Percentiles rank a stretch among this genome's conserved stretches.
Evolutionary conservation across 1,140 invertebrate genomes (phyloP).

Genomic region (Heliconius nattereri): DNA sequence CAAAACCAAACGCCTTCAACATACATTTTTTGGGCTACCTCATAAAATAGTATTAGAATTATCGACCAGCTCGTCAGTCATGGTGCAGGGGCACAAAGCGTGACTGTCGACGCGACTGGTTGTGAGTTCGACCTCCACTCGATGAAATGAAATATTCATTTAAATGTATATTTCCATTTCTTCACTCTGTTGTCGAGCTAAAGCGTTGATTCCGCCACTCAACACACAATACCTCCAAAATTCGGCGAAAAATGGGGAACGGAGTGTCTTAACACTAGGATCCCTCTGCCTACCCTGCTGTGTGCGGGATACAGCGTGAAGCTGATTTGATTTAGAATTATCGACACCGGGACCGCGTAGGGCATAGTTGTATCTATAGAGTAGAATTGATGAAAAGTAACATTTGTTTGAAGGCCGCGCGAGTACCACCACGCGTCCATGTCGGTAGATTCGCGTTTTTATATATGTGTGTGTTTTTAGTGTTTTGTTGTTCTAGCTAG

Average conservation of each 20-base stretch:
- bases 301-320: too few species aligned
- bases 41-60: slow-evolving; percentile 6
- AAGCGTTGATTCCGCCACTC: too few species aligned
- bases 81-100: too few species aligned
- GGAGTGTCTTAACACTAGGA: too few species aligned
- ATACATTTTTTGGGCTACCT: background rate
- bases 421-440: slow-evolving; percentile 24
- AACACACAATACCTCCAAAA: too few species aligned
- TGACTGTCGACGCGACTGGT: too few species aligned
- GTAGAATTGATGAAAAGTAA: slow-evolving; percentile 6
- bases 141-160: too few species aligned
- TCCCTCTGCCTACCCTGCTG: too few species aligned
- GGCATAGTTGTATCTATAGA: slow-evolving; percentile 5
- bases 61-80: background rate
- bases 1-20: background rate
- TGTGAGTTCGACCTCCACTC: too few species aligned
- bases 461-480: slow-evolving; percentile 13
- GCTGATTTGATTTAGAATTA: background rate
- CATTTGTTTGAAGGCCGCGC: slow-evolving; percentile 36
- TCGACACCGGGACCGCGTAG: slow-evolving; percentile 21
- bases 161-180: too few species aligned
- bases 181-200: too few species aligned
- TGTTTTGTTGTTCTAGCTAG: background rate
- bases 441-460: slow-evolving; percentile 25
- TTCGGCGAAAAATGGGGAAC: too few species aligned